Conservation (phyloP, 1,140 invertebrate species). For the Drosophila bocki region DNA sequence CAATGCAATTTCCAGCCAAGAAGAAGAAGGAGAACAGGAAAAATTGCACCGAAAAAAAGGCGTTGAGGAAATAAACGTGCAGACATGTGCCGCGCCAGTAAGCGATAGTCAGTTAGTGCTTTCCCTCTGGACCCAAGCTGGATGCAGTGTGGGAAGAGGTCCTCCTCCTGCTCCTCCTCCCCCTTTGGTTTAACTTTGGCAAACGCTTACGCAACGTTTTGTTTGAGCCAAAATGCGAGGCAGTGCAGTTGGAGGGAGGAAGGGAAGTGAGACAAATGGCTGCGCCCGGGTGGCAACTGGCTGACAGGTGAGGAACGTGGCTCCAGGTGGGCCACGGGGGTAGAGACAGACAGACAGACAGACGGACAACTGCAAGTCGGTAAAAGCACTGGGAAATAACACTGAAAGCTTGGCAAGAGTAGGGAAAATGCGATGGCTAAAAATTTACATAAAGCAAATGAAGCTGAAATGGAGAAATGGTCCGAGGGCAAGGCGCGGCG, state of each 20-base stretch:
- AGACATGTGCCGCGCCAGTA: constrained; percentile 71
- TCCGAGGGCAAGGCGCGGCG: neutral
- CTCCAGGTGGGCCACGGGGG: constrained; percentile 3
- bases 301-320: constrained; percentile 62
- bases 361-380: constrained; percentile 48
- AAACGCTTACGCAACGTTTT: constrained; percentile 78
- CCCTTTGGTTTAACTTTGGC: constrained; percentile 60
- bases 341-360: neutral
- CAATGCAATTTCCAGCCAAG: constrained; percentile 62
- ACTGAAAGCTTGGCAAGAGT: constrained; percentile 41
- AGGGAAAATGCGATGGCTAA: neutral
- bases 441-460: constrained; percentile 80
- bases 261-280: constrained; percentile 42
- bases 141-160: constrained; percentile 10
- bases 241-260: neutral
- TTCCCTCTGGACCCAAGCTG: constrained; percentile 5
- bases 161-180: neutral
- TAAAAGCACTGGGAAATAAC: constrained; percentile 72
- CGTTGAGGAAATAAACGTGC: constrained; percentile 55
- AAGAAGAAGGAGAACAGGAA: constrained; percentile 8
- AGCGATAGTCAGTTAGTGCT: constrained; percentile 71
- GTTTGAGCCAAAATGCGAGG: constrained; percentile 46
- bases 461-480: constrained; percentile 69
- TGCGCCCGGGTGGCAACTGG: constrained; percentile 56
- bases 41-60: constrained; percentile 17